phyloP scores from a whole-genome alignment of 2,888 invertebrate species.

The Stenodema calcarata region DNA sequence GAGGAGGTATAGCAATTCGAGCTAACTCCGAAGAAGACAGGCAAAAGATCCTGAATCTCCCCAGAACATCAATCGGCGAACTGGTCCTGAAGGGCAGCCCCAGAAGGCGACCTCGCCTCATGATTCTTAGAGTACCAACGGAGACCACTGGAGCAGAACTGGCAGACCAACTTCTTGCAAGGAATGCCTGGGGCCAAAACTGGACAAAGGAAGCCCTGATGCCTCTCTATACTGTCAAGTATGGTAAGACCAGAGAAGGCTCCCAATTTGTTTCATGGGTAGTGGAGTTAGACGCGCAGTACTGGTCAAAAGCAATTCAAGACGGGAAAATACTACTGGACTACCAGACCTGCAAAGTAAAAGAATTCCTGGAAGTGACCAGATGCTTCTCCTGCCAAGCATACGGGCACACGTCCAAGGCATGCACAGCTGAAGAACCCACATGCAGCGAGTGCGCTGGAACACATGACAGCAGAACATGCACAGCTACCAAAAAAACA shows the following conservation, averaged over 20 bases:
- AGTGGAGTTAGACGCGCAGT: not conserved
- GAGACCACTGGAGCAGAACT: not conserved
- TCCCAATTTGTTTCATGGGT: not conserved
- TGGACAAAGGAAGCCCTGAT: not conserved
- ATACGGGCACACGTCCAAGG: not conserved
- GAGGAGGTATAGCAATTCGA: not conserved
- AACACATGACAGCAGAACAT: not conserved
- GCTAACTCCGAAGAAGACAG: not conserved
- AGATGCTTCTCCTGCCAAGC: conserved; percentile 15
- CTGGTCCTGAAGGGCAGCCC: not conserved
- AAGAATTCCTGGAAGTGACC: not conserved
- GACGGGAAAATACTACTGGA: not conserved
- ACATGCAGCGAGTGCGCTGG: not conserved
- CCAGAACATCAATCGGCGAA: not conserved
- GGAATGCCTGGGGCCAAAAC: not conserved
- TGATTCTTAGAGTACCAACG: not conserved
- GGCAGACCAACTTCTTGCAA: not conserved
- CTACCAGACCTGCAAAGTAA: not conserved
- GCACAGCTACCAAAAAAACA: not conserved
- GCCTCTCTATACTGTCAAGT: conserved; percentile 13
- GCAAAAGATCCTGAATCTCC: not conserved
- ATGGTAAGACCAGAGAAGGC: not conserved
- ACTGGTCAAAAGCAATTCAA: not conserved
- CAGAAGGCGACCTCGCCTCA: not conserved
- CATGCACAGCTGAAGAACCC: too few species aligned